These are phyloP conservation scores for Stomorhina lunata DNA, from an alignment of 2,888 invertebrate genomes.

Conservation along the genomic window DNA sequence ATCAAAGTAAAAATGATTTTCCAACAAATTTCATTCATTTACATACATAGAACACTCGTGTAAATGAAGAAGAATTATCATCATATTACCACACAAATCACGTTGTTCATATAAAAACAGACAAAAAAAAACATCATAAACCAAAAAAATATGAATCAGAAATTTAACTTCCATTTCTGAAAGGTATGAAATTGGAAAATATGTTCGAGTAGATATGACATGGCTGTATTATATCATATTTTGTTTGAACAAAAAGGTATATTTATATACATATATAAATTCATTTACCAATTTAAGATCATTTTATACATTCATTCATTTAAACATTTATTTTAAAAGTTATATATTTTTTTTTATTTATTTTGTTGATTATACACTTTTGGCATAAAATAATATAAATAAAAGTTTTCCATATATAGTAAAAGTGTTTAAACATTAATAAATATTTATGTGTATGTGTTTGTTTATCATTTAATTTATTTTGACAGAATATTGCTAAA, in stretches of 20 bases:
- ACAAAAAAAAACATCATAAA: constrained; percentile 11
- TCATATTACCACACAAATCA: constrained; percentile 42
- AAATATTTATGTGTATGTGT: not conserved
- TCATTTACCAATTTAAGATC: constrained; percentile 18
- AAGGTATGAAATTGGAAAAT: constrained; percentile 14
- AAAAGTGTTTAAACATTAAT: not conserved
- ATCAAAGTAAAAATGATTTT: no score
- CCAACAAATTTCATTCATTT: not conserved
- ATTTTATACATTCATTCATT: not conserved
- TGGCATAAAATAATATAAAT: not conserved
- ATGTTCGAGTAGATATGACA: not conserved
- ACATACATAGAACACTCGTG: not conserved
- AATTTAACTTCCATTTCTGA: no score
- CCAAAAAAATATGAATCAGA: constrained; percentile 32
- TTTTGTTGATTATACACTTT: not conserved
- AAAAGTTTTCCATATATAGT: not conserved
- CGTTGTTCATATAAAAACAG: constrained; percentile 27
- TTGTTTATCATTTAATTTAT: constrained; percentile 10
- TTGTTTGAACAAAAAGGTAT: not conserved
- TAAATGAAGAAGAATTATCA: not conserved
- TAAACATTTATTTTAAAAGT: no score
- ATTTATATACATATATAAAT: not conserved
- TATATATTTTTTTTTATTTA: no score
- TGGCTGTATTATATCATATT: constrained; percentile 17
- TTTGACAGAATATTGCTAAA: constrained; percentile 3